phyloP scores from a whole-genome alignment of 2,888 invertebrate species.

The Andrena minutula region DNA sequence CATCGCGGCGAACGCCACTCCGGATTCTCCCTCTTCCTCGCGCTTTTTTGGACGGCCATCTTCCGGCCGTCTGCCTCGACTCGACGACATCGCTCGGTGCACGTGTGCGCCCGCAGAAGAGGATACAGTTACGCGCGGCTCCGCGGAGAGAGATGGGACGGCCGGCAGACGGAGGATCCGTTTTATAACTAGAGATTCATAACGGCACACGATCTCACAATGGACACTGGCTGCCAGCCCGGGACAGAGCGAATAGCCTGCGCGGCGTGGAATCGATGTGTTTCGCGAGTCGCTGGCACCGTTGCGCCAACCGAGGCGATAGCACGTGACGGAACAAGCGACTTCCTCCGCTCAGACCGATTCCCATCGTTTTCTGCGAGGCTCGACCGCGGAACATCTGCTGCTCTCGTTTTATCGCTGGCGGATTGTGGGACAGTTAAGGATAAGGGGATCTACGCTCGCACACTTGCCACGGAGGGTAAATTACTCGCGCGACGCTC shows the following conservation, averaged over 20 bases:
- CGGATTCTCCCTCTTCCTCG: slow-evolving; percentile 42
- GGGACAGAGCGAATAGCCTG: slow-evolving; percentile 54
- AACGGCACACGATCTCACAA: slow-evolving; percentile 79
- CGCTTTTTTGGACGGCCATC: slow-evolving; percentile 8
- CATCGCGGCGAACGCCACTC: slow-evolving; percentile 43
- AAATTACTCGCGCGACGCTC: no score
- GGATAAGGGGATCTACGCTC: no score
- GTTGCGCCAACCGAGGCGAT: slow-evolving; percentile 6
- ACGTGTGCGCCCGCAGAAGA: slow-evolving; percentile 68
- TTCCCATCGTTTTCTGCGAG: neutral
- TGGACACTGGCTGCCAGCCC: slow-evolving; percentile 62
- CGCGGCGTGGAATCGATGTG: slow-evolving; percentile 43
- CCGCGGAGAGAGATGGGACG: slow-evolving; percentile 51
- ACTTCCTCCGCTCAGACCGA: neutral
- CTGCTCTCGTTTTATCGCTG: no score
- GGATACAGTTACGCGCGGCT: slow-evolving; percentile 80
- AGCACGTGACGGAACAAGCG: neutral
- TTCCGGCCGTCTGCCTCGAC: slow-evolving; percentile 22
- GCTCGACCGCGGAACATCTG: no score
- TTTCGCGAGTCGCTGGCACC: slow-evolving; percentile 38
- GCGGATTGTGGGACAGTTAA: no score
- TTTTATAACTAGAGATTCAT: slow-evolving; percentile 82
- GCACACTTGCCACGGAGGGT: no score
- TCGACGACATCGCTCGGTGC: slow-evolving; percentile 50
- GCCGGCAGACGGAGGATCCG: slow-evolving; percentile 75